Base-by-base conservation (phyloP, 2,888 invertebrate genomes). In the Drosophila melanosoma region DNA sequence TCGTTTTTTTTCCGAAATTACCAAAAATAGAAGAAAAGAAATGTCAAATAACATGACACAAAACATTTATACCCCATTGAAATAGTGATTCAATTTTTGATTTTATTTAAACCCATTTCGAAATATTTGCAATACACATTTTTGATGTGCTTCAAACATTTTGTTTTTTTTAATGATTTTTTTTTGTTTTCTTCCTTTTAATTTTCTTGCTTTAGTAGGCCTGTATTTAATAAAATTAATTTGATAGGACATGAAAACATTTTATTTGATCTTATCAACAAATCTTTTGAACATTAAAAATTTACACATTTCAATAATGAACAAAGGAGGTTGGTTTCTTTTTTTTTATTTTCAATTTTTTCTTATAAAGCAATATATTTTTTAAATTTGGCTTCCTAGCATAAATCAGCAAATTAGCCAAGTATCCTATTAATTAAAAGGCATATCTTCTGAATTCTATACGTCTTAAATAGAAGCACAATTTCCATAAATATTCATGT, bases 231-330 rank as follows among this genome's bases (percentile, higher is more conserved):
- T 82, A 68, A 76, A 76, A 81, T 82, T 81, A 70, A 70, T 76
- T 81, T 80, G 26, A 78, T 81, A 45, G 72, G 70, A 48, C 65
- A 59, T 75, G 61, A 49, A 62, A 86, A 76, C 53, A 79, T 81
- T 79, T 89, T 70, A 78, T 84, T 79, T 75, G 68, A 87, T 74
- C 74, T 84, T 76, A 69, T 74, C 54, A 59, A 59, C 65, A 71
- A 83, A 76, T 84, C 71, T 77, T 63, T 58, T 56, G 33, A 59
- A 59, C 79, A 76, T 71, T 52, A 69, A 68, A 20, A 73, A 60
- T 64, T 12, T 53, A 53, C 54, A 70, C 68, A 60, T 83, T 67
- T 58, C 17, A 40, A 52, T 38, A 69, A 53, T 11, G 33, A 53
- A 61, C n/a, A 17, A 45, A 62, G 59, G 32, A 51, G 53, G 26